Percentiles rank a stretch among this genome's conserved stretches.
These are phyloP conservation scores for Phylloscopus collybita DNA, from an alignment of 2,797 vertebrate species.

Conservation along the genomic window DNA sequence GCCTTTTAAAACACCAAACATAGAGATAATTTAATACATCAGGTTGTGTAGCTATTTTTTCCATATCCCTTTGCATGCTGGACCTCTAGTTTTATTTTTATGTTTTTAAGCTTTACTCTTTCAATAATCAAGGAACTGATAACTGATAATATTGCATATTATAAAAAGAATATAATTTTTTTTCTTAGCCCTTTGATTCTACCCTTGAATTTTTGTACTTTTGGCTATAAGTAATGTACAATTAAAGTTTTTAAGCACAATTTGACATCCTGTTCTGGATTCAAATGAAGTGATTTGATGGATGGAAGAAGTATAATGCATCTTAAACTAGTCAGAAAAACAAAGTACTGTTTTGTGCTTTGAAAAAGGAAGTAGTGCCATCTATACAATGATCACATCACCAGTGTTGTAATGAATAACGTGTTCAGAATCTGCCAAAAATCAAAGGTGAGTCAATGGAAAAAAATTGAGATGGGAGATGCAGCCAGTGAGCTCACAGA, in stretches of 20 bases:
- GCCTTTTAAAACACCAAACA: background rate
- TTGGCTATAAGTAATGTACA: background rate
- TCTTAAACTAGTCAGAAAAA: background rate
- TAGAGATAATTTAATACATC: background rate
- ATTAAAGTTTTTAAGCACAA: background rate
- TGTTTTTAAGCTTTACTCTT: slow-evolving; percentile 53
- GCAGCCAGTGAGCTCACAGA: background rate
- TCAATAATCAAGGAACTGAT: slow-evolving; percentile 34
- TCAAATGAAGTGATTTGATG: slow-evolving; percentile 5
- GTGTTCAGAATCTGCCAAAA: slow-evolving; percentile 29
- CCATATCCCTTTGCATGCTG: slow-evolving; percentile 33
- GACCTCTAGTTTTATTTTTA: slow-evolving; percentile 49
- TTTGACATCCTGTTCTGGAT: background rate
- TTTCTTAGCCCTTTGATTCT: slow-evolving; percentile 37
- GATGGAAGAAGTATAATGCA: background rate
- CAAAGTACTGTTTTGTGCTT: background rate
- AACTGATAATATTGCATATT: slow-evolving; percentile 20
- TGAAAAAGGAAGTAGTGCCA: background rate
- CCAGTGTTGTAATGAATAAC: background rate
- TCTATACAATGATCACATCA: background rate
- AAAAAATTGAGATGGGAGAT: background rate
- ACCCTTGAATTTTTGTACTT: slow-evolving; percentile 8
- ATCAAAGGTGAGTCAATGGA: slow-evolving; percentile 3
- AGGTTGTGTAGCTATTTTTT: background rate
- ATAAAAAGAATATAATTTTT: slow-evolving; percentile 28